Conservation (phyloP, 2,113 vertebrate genomes). For the Pelmatolapia mariae region DNA sequence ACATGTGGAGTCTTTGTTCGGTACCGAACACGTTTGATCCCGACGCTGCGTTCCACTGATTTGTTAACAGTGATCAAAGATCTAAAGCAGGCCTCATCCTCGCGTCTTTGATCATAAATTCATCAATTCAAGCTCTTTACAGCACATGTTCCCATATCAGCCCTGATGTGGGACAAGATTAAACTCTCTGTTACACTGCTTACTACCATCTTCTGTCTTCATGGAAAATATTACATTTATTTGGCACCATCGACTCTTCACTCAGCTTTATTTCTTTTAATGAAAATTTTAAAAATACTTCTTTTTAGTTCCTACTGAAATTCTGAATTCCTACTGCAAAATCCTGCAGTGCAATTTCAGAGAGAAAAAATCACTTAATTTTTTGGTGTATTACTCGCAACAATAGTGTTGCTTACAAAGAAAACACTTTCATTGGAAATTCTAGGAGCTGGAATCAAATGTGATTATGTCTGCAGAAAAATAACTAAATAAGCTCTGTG, state of each 20-base stretch:
- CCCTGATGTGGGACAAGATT: background rate
- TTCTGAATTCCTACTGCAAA: background rate
- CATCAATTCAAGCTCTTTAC: background rate
- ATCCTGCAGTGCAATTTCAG: background rate
- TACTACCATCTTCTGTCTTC: background rate
- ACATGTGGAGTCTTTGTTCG: background rate
- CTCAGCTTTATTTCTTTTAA: background rate
- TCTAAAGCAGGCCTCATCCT: background rate
- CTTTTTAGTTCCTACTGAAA: background rate
- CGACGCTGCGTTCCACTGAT: background rate
- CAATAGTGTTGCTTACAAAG: background rate
- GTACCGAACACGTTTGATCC: background rate
- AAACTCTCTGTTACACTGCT: background rate
- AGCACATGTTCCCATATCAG: background rate
- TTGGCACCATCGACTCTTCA: background rate
- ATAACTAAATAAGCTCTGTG: background rate
- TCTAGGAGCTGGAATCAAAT: background rate
- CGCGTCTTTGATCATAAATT: background rate
- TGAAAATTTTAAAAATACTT: accelerated
- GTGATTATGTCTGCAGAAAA: background rate
- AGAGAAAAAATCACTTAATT: background rate
- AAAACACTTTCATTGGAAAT: background rate
- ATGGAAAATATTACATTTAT: background rate
- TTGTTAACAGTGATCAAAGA: constrained; percentile 3
- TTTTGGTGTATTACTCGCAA: background rate